Evolutionary conservation across 2,113 vertebrate genomes (phyloP), one percentile per base, ranked within the genome.

Genomic region (Strix aluco): DNA sequence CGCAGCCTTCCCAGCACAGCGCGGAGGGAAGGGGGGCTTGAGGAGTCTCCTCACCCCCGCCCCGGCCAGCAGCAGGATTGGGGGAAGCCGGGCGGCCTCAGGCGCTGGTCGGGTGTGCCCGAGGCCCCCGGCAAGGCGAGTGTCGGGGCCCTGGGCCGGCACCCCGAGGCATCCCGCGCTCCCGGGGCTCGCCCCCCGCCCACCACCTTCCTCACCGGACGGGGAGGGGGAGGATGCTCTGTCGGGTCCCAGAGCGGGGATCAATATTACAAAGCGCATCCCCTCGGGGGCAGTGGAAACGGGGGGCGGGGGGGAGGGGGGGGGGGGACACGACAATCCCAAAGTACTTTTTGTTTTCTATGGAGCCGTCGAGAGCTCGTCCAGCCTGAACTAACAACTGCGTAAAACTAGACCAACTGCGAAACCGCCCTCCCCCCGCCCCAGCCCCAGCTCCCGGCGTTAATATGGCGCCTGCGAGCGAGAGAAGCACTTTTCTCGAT

Each of bases 141-240:
- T 15, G 49, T 32, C 8, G 30, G 23, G 38, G 16, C 15, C 30
- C 30, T 58, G 52, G 38, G 18, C 71, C 34, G 20, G 59, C 40
- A 13, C 16, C 8, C 46, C 4, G 27, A 18, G 57, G 30, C 62
- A n/a, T 9, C 4, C 36, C 26, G 5, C 10, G 9, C 27, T 29
- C 51, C 11, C 5, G 2, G 23, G 30, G 9, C 21, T 67, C 5
- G 7, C 4, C 27, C 6, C 21, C 20, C 4, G 12, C 4, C 25
- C 34, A 40, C 5, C 9, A 36, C 23, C 8, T 67, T 73, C 14
- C 55, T 25, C 36, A 9, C 10, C 3, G 14, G 55, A 34, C 3
- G 5, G 77, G 54, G 30, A 52, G 25, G 9, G 22, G 20, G 17
- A 85, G 26, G 66, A 59, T 88, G 89, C 26, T 81, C 34, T 32